A percentile compares a stretch with the other conserved stretches of the same genome.
Conservation (phyloP, 2,797 vertebrate genomes). For the Rhabdophis nuchalis region DNA sequence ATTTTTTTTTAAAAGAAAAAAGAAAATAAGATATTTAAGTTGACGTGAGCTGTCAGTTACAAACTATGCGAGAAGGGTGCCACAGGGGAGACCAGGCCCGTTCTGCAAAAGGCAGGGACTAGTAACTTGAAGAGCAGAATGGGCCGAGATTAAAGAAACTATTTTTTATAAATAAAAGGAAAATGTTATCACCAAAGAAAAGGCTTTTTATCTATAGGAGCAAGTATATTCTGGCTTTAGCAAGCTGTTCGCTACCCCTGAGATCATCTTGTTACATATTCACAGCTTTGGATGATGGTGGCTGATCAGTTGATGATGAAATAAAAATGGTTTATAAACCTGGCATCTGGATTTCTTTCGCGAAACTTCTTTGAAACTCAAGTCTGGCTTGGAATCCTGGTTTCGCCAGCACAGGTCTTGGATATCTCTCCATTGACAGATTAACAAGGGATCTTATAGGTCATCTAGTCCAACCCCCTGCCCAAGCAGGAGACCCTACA, state of each 20-base stretch:
- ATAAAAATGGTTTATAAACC: slow-evolving; percentile 72
- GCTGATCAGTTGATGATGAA: slow-evolving; percentile 70
- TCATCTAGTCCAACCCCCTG: no score
- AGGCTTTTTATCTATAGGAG: slow-evolving; percentile 63
- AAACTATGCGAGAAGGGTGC: slow-evolving; percentile 39
- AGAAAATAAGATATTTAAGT: slow-evolving; percentile 55
- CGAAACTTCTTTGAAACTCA: not conserved
- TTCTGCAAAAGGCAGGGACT: slow-evolving; percentile 47
- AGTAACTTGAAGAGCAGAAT: slow-evolving; percentile 50
- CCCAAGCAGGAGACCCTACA: no score
- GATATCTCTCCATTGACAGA: not conserved
- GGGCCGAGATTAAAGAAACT: slow-evolving; percentile 58
- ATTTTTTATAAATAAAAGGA: slow-evolving; percentile 66
- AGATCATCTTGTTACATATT: slow-evolving; percentile 73
- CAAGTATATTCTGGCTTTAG: slow-evolving; percentile 74
- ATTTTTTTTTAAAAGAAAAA: slow-evolving; percentile 26
- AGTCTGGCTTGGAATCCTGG: no score
- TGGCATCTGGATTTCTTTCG: not conserved
- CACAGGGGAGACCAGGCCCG: slow-evolving; percentile 49
- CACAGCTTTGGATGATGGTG: slow-evolving; percentile 71
- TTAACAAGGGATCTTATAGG: no score
- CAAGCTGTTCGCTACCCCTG: slow-evolving; percentile 72
- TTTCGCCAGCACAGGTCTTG: not conserved
- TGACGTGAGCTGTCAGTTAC: slow-evolving; percentile 47
- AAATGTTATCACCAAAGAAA: slow-evolving; percentile 66